Conservation (phyloP, 2,113 vertebrate genomes). For the human region DNA sequence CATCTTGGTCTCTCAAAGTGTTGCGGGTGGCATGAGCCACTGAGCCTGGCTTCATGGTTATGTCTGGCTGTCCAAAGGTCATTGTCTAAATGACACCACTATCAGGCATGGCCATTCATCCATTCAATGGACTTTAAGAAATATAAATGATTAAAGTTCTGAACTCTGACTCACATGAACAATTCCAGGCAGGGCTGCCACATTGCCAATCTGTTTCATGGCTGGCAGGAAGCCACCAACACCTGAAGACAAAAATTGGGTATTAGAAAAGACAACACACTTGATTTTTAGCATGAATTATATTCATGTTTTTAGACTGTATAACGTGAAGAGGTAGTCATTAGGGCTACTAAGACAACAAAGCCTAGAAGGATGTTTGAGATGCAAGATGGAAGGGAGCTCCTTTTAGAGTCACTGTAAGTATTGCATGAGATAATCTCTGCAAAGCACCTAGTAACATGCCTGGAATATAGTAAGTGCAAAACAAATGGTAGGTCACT, state of each 20-base stretch:
- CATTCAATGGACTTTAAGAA: background rate
- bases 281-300: background rate
- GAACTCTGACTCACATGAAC: conserved; percentile 90
- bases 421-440: background rate
- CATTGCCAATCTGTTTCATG: conserved; percentile 99
- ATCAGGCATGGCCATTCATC: background rate
- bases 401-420: background rate
- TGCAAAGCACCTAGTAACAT: background rate
- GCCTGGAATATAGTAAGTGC: background rate
- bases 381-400: background rate
- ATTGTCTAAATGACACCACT: background rate
- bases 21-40: too few species aligned
- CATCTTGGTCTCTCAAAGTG: too few species aligned
- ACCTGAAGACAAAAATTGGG: conserved; percentile 81
- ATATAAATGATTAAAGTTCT: background rate
- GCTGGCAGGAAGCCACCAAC: conserved; percentile 97
- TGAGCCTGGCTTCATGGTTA: background rate
- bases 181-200: conserved; percentile 97
- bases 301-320: background rate
- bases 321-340: background rate
- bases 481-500: background rate
- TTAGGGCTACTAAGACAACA: background rate
- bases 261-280: background rate
- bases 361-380: rapidly evolving
- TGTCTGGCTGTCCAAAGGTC: background rate